Base-by-base conservation (phyloP, 2,888 invertebrate species). In the Camptogramma bilineatum region DNA sequence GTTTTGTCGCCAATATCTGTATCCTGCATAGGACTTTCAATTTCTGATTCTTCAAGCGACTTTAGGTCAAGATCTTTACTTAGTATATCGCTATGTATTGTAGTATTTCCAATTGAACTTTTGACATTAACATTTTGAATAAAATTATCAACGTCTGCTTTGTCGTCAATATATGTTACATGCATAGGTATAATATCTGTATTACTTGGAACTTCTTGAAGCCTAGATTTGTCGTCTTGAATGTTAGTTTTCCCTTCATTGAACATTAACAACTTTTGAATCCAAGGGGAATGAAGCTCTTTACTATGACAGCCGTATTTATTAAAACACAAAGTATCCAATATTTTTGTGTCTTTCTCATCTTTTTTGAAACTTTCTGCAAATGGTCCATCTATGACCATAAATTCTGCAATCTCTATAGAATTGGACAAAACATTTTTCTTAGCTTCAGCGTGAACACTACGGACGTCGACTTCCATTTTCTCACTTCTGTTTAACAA, bases 271-370 rank as follows among this genome's bases (percentile, higher is more conserved):
- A 91, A 80, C 62, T 91, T 90, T 80, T 89, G 89, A 65, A 91
- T 80, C 76, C 81, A 78, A 28, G 88, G 83, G 5, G 90, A 91
- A 81, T 81, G 83, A 44, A 86, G 74, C 76, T 85, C 80, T 76
- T 90, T 91, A 10, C 55, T 39, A 10, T 9, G 28, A 50, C 31
- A 55, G 13, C 24, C 17, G 18, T 42, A 39, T 61, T 42, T 48
- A 51, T 24, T 48, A 18, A 31, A 4, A 52, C 17, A 7, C 46
- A 19, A 54, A 50, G 16, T 7, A 4, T 13, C 13, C 8, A 18
- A 18, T 0, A 21, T 19, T 31, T 50, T 7, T 0, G 19, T 39
- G 19, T 55, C 28, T 5, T 8, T 18, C 17, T 31, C 13, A 13
- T 42, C 28, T 53, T 50, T n/a, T 21, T 24, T 54, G 4, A 34